phyloP scores from a whole-genome alignment of 2,888 invertebrate species.

The Melanophora roralis region DNA sequence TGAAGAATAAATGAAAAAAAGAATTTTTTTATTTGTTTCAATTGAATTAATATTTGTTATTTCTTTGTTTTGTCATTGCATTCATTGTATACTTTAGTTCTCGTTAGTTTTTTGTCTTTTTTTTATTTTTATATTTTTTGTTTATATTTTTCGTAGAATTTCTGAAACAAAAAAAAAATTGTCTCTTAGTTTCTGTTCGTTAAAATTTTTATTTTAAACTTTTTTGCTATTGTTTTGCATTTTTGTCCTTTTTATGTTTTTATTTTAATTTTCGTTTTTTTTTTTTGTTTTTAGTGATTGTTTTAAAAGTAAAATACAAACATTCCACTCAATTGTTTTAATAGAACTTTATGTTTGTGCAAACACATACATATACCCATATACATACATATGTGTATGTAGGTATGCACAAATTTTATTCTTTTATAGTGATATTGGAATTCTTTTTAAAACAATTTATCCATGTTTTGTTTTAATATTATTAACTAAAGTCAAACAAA shows the following conservation, averaged over 20 bases:
- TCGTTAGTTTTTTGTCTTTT: background rate
- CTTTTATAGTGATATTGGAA: constrained; percentile 36
- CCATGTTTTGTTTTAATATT: constrained; percentile 55
- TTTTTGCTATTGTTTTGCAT: constrained; percentile 28
- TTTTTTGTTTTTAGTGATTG: constrained; percentile 31
- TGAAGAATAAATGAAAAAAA: constrained; percentile 8
- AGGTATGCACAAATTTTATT: background rate
- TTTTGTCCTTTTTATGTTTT: background rate
- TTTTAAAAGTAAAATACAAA: constrained; percentile 53
- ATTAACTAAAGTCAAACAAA: constrained; percentile 56
- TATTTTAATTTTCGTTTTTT: background rate
- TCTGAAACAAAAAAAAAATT: constrained; percentile 31
- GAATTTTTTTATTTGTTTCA: constrained; percentile 53
- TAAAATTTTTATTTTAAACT: constrained; percentile 13
- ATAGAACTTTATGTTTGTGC: constrained; percentile 31
- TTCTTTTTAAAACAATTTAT: constrained; percentile 60
- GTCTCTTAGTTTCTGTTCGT: constrained; percentile 38
- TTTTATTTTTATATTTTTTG: constrained; percentile 18
- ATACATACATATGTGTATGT: background rate
- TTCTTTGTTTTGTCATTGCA: constrained; percentile 36
- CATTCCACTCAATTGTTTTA: constrained; percentile 58
- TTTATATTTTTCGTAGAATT: background rate
- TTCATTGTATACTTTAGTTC: constrained; percentile 11
- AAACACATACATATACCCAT: background rate
- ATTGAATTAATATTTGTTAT: constrained; percentile 54